Evolutionary conservation across 1,140 invertebrate species (phyloP), one percentile per base, ranked within the genome.

Genomic region (Phymorhynchus buccinoides): DNA sequence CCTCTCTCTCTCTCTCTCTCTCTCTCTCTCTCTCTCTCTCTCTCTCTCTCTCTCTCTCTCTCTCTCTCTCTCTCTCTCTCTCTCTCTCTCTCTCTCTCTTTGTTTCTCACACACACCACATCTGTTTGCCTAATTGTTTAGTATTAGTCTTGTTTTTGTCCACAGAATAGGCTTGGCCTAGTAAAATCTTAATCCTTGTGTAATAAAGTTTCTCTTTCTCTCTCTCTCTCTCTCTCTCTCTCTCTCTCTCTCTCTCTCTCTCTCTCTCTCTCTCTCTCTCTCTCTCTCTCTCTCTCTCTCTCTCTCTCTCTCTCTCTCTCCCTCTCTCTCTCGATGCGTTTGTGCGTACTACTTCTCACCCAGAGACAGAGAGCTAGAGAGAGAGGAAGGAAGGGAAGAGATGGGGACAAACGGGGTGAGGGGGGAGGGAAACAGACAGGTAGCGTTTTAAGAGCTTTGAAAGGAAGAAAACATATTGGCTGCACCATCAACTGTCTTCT

Each of bases 311-410:
- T 12, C 7, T 52, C 7, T 12, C 7, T 12, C 22, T 52, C 48
- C 48, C 48, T 22, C 48, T 22, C 48, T n/a, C 62, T 66, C 62
- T 1, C 62, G 18, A 7, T 66, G 7, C 62, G 18, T 22, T 7
- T 7, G 62, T 14, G 62, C 18, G n/a, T 27, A 66, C 18, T 7
- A 66, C 62, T 27, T 66, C 62, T 66, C 14, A 27, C 27, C n/a
- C n/a, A n/a, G n/a, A n/a, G n/a, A n/a, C 9, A 35, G 77, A 79
- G n/a, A 79, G 77, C 18, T 4, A 44, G 77, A 79, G 77, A 79
- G 77, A 79, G 18, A n/a, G 66, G 30, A n/a, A 7, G 30, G 30
- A n/a, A 7, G 66, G 30, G 30, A 9, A 32, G 18, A 71, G 18
- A 32, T 12, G 30, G 18, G n/a, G 30, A 79, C 7, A 35, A n/a